Percentiles rank a stretch among this genome's conserved stretches.
Conservation (phyloP, 2,888 invertebrate genomes). For the Zootermopsis nevadensis region DNA sequence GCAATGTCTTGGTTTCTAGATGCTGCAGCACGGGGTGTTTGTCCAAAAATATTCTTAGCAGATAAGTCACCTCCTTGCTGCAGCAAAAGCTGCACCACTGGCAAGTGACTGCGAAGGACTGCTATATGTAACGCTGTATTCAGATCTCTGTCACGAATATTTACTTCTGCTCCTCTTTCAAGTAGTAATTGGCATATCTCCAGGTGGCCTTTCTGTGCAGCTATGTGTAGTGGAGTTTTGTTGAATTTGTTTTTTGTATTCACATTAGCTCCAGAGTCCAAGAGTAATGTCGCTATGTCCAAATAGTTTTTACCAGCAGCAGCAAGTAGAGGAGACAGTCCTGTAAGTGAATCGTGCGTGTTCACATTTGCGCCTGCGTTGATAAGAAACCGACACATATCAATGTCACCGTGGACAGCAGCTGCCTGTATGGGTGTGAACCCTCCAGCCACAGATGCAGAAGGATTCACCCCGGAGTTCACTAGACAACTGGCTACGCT, state of each 20-base stretch:
- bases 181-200: background rate
- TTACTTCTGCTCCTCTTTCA: background rate
- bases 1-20: no score
- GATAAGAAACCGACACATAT: background rate
- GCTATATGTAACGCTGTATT: constrained; percentile 3
- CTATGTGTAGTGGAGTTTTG: background rate
- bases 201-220: background rate
- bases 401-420: background rate
- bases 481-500: background rate
- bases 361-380: background rate
- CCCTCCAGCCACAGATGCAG: background rate
- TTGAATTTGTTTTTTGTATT: background rate
- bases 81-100: background rate
- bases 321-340: background rate
- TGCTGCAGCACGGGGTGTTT: background rate
- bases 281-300: background rate
- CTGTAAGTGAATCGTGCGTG: background rate
- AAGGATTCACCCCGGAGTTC: background rate
- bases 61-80: background rate
- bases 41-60: background rate
- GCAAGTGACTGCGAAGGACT: background rate
- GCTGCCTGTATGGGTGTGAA: constrained; percentile 2
- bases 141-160: background rate
- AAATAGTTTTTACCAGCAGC: constrained; percentile 4
- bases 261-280: constrained; percentile 5